Conservation (phyloP, 2,797 vertebrate genomes). For the Tangara arthus region DNA sequence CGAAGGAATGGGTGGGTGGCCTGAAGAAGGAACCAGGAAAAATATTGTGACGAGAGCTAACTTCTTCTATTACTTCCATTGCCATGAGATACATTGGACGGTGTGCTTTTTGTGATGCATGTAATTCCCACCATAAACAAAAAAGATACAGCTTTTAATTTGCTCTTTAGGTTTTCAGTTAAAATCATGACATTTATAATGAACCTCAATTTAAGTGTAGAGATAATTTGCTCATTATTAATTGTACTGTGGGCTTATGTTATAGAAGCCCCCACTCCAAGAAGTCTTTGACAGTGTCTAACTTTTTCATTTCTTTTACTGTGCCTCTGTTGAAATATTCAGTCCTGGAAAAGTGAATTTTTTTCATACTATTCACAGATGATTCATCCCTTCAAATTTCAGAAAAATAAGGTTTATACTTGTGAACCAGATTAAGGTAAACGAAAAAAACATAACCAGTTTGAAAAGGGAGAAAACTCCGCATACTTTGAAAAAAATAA, state of each 20-base stretch:
- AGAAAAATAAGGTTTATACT: neutral
- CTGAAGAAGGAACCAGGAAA: neutral
- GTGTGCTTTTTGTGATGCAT: neutral
- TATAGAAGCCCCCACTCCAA: neutral
- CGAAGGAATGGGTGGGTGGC: neutral
- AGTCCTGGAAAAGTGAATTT: neutral
- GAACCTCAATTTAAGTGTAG: neutral
- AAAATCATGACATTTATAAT: neutral
- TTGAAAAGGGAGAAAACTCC: neutral
- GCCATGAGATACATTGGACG: neutral
- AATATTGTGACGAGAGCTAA: accelerated
- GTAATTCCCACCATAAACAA: neutral
- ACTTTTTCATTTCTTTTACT: neutral
- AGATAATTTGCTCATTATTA: neutral
- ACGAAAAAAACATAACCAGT: neutral
- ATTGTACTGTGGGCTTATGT: neutral
- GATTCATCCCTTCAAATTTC: neutral
- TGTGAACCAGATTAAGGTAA: neutral
- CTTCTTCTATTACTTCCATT: neutral
- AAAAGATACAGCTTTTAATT: neutral
- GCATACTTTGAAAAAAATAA: neutral
- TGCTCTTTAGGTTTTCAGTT: neutral
- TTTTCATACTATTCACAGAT: neutral
- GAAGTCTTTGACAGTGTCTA: neutral
- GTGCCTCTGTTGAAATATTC: neutral